Conservation (phyloP, 2,113 vertebrate genomes). For the Raja brachyura region DNA sequence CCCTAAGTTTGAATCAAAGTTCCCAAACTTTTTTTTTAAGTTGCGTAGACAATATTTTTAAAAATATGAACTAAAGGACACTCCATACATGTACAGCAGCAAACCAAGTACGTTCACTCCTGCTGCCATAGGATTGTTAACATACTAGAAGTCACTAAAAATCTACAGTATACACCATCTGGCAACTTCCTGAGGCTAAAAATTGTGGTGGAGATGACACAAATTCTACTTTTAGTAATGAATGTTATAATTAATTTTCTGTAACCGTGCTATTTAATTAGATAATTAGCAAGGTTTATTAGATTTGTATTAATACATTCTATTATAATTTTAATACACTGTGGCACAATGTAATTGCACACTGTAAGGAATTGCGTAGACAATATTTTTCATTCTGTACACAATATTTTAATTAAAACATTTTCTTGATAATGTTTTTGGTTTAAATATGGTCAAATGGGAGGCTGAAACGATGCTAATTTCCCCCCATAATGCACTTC, state of each 20-base stretch:
- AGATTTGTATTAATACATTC: neutral
- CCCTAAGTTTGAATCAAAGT: neutral
- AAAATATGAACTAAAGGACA: neutral
- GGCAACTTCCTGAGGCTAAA: neutral
- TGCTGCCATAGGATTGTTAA: neutral
- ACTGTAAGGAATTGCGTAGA: neutral
- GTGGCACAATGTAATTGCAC: neutral
- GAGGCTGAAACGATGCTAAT: neutral
- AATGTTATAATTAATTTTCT: conserved; percentile 16
- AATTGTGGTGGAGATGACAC: neutral
- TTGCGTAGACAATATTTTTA: too few relatives aligned
- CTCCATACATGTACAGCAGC: neutral
- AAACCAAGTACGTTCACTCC: neutral
- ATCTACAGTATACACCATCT: neutral
- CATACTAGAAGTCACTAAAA: neutral
- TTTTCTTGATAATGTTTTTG: neutral
- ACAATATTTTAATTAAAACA: neutral
- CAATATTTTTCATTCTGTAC: neutral
- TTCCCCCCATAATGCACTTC: neutral
- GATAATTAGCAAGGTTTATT: neutral
- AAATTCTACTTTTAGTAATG: neutral
- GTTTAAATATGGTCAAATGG: neutral
- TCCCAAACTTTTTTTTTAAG: too few relatives aligned
- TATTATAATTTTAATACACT: conserved; percentile 1
- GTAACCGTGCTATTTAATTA: conserved; percentile 25